Evolutionary conservation across 1,140 invertebrate species (phyloP), one percentile per base, ranked within the genome.

Genomic region (Sminthurinus signatus): DNA sequence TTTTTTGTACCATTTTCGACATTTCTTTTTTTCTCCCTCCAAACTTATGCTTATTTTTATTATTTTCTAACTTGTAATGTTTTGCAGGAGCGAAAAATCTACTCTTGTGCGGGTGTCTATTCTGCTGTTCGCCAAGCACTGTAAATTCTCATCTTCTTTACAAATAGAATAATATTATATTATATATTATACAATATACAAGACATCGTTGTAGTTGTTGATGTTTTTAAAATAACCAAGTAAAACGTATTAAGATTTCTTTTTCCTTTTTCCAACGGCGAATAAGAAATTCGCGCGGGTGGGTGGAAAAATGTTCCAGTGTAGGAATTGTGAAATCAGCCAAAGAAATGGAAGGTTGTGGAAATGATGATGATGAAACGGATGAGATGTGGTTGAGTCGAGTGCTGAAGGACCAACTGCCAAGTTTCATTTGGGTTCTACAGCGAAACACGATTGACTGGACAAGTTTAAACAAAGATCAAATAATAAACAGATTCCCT

Each of bases 391-490:
- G 69, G 59, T 36, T 67, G 73, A 77, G 77, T 31, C 73, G 80
- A n/a, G 74, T 81, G 28, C 74, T 80, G 10, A 69, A 75, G 60
- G 79, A 81, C 67, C 74, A 75, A 29, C 74, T 85, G 0, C 85
- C 91, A 2, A 88, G 91, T 72, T 90, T 94, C 68, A 81, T 93
- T 44, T 96, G 91, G 91, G 90, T 89, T 25, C 84, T 89, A 29
- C 85, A 88, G 57, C 83, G 88, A 62, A 91, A 93, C 71, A 86
- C 84, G 76, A 85, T 87, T 63, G 86, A 86, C 61, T 85, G 82
- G 78, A 81, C 82, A 29, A 79, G 81, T 23, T 28, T 85, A 29
- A 79, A 80, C 2, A 83, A 81, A 66, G 82, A 84, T 17, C 86
- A 86, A 70, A 78, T 86, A 44, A 83, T 88, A 55, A 88, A 87